phyloP scores from a whole-genome alignment of 64 coral and sea anemone species.

The Porites lutea region DNA sequence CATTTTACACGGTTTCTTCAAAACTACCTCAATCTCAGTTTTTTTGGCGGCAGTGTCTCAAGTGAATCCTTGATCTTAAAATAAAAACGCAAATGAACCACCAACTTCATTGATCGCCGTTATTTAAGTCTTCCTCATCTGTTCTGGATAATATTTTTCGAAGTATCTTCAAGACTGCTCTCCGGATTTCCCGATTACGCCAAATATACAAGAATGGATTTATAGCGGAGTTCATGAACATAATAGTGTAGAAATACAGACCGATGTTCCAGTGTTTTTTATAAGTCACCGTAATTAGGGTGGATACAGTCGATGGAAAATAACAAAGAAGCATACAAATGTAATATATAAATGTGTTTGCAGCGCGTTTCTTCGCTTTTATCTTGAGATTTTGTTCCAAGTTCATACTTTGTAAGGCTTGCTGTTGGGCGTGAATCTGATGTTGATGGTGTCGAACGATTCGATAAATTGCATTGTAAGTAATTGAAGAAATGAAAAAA shows the following conservation, averaged over 20 bases:
- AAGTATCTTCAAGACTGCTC: not conserved
- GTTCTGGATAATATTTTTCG: not conserved
- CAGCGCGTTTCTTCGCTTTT: not conserved
- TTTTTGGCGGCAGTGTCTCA: too few species aligned
- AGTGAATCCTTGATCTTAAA: too few species aligned
- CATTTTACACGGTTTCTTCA: too few species aligned
- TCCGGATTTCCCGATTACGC: not conserved
- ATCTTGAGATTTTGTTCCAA: not conserved
- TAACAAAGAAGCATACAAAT: not conserved
- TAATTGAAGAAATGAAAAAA: not conserved
- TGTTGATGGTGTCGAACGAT: not conserved
- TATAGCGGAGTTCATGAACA: slow-evolving; percentile 6
- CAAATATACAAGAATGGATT: slow-evolving; percentile 5
- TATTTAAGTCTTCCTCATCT: not conserved
- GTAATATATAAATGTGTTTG: slow-evolving; percentile 8
- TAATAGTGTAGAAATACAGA: not conserved
- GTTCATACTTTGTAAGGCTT: not conserved
- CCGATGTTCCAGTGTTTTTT: not conserved
- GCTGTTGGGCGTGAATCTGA: not conserved
- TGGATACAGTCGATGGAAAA: not conserved
- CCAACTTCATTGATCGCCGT: too few species aligned
- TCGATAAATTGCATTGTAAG: not conserved
- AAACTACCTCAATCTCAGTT: too few species aligned
- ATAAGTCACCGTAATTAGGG: not conserved
- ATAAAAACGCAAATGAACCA: too few species aligned